phyloP scores from a whole-genome alignment of 64 coral and sea anemone species.

The Stichodactyla helianthus region DNA sequence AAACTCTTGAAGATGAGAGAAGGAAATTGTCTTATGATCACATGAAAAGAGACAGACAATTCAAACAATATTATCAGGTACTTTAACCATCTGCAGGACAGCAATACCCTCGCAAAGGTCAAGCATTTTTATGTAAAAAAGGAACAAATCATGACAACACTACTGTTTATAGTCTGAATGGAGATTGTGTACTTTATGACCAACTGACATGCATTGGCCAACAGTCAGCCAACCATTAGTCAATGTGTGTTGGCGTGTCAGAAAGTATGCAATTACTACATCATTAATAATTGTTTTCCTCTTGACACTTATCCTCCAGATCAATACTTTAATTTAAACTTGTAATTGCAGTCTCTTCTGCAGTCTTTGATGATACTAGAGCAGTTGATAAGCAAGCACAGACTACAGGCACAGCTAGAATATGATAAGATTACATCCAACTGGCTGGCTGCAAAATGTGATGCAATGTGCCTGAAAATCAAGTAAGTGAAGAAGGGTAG shows the following conservation, averaged over 20 bases:
- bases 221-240: too few species aligned
- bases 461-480: slow-evolving; percentile 95
- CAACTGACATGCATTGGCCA: too few species aligned
- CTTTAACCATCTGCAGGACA: too few species aligned
- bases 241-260: too few species aligned
- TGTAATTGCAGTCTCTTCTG: slow-evolving; percentile 41
- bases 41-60: slow-evolving; percentile 56
- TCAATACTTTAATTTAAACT: neutral
- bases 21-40: slow-evolving; percentile 42
- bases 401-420: slow-evolving; percentile 63
- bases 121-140: too few species aligned
- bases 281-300: too few species aligned
- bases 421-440: slow-evolving; percentile 67
- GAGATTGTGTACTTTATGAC: too few species aligned
- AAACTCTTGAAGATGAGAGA: slow-evolving; percentile 56
- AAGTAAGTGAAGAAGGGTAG: slow-evolving; percentile 37
- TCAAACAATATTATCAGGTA: slow-evolving; percentile 88
- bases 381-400: slow-evolving; percentile 76
- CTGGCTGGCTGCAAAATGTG: slow-evolving; percentile 90
- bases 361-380: slow-evolving; percentile 71
- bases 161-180: too few species aligned
- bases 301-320: too few species aligned
- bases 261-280: too few species aligned
- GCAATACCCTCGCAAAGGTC: too few species aligned
- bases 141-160: too few species aligned